Evolutionary conservation across 2,113 vertebrate genomes (phyloP), one percentile per base, ranked within the genome.

Genomic region (Malurus cyaneus): DNA sequence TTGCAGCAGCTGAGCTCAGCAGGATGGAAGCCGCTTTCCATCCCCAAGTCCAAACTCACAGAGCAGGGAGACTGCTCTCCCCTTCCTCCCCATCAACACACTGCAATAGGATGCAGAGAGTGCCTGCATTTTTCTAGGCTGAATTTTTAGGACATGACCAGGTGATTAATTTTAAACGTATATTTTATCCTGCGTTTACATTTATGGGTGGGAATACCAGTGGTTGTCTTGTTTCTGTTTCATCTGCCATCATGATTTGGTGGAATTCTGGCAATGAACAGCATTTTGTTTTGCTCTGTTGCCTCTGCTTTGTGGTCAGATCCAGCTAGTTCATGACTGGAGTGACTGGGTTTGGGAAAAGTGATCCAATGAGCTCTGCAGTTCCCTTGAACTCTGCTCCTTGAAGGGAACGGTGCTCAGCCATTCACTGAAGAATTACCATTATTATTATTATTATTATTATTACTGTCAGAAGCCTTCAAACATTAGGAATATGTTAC

Each of bases 1-100:
- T 56, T 92, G 78, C 81, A 89, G 87, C 71, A 94, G 81, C 70
- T 95, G 89, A 94, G 47, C 34, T 96, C 39, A 89, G 81, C 78
- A 80, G 73, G 53, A 82, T 13, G 7, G 14, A 57, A 92, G 36
- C 29, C 74, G 64, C 61, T 89, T 76, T 93, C 52, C 9, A 4
- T 49, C 62, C 87, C n/a, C 14, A 54, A 76, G 46, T 28, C 39
- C 67, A 93, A 80, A 74, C 26, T 26, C 60, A 54, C 7, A 28
- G 26, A 62, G 29, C 9, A 57, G 42, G 14, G 46, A 91, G 9
- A 25, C 8, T 49, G 9, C 39, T 72, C 80, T 73, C 8, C 11
- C 8, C 6, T 17, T 88, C 9, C 2, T 89, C 13, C 32, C 42
- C 12, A 9, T 39, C 19, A 80, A 8, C 32, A 50, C 6, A 6